phyloP scores from a whole-genome alignment of 2,797 vertebrate species.

The Lates japonicus region DNA sequence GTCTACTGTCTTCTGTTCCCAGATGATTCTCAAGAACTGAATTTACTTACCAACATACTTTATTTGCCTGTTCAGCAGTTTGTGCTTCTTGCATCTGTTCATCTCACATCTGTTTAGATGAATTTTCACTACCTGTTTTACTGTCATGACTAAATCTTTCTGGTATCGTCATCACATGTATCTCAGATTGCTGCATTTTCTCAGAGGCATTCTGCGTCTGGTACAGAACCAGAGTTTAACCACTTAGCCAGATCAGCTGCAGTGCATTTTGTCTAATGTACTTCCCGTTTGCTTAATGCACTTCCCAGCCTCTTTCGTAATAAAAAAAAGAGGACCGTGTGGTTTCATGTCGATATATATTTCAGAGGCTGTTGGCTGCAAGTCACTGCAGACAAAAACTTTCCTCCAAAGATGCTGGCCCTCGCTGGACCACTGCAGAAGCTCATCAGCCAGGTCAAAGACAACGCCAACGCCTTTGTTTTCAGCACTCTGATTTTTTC shows the following conservation, averaged over 20 bases:
- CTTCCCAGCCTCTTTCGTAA: neutral
- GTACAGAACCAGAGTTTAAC: neutral
- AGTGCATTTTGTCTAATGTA: neutral
- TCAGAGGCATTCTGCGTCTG: too few species aligned
- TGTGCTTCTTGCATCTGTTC: too few species aligned
- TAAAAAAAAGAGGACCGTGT: neutral
- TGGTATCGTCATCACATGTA: too few species aligned
- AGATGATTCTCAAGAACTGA: too few species aligned
- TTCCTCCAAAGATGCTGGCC: neutral
- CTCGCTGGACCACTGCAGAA: neutral
- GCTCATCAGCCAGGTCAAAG: neutral
- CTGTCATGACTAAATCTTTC: too few species aligned
- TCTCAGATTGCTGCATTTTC: too few species aligned
- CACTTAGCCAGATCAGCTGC: neutral
- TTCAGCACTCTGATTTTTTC: neutral
- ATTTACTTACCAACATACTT: too few species aligned
- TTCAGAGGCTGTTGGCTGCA: neutral
- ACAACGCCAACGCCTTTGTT: neutral
- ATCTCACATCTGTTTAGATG: too few species aligned
- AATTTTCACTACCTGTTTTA: too few species aligned
- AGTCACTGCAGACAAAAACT: neutral
- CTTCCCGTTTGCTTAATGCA: neutral
- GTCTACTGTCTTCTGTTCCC: too few species aligned
- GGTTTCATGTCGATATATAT: neutral
- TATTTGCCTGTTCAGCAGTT: too few species aligned